These are phyloP conservation scores for Paradisaea rubra DNA, from an alignment of 2,113 vertebrate species.

Conservation along the genomic window DNA sequence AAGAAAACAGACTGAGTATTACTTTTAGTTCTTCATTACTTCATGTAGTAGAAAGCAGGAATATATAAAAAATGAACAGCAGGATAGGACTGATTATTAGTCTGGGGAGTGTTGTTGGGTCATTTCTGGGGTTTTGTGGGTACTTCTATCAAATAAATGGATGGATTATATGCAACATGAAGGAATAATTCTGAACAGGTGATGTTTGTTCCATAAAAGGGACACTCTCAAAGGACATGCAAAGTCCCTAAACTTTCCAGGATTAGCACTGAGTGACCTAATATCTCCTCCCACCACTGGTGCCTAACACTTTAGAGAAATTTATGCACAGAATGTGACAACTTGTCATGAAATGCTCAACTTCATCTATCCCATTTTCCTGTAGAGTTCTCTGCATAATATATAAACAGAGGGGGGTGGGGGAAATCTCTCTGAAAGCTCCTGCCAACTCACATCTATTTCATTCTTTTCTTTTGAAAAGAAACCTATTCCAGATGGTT, in stretches of 20 bases:
- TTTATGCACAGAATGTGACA: conserved; percentile 56
- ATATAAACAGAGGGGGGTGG: conserved; percentile 39
- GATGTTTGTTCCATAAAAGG: conserved; percentile 1
- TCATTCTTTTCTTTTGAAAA: conserved; percentile 51
- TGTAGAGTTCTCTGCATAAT: conserved; percentile 48
- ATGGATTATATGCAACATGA: not conserved
- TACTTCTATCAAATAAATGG: not conserved
- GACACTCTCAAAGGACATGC: not conserved
- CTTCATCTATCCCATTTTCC: conserved; percentile 41
- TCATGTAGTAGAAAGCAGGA: not conserved
- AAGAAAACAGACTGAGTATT: not conserved
- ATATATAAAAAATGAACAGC: not conserved
- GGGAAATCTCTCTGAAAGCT: conserved; percentile 43
- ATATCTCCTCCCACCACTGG: conserved; percentile 24
- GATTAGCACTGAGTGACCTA: conserved; percentile 24
- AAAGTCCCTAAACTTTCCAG: conserved; percentile 32
- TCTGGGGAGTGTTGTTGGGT: not conserved
- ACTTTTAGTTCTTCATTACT: not conserved
- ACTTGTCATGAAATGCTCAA: conserved; percentile 52
- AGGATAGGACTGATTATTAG: not conserved
- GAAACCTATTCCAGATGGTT: conserved; percentile 41
- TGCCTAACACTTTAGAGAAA: conserved; percentile 44
- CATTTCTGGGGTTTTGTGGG: not conserved
- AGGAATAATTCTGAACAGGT: not conserved
- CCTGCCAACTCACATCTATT: conserved; percentile 49